These are phyloP conservation scores for Knipowitschia caucasica DNA, from an alignment of 2,797 vertebrate genomes.

Conservation along the genomic window DNA sequence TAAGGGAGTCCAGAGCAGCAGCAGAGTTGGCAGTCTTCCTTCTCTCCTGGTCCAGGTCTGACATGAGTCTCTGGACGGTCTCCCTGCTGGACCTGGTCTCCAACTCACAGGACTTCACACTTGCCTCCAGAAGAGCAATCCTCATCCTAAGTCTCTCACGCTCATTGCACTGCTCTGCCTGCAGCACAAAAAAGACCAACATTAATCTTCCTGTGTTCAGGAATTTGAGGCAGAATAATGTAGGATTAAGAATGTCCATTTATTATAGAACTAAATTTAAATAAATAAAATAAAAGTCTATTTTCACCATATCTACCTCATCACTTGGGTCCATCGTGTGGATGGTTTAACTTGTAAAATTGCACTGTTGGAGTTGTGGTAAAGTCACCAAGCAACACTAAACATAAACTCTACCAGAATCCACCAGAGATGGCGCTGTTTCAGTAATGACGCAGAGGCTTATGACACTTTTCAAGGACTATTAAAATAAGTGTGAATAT, in stretches of 20 bases:
- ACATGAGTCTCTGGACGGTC: conserved; percentile 82
- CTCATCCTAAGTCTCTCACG: conserved; percentile 69
- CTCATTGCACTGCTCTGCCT: conserved; percentile 73
- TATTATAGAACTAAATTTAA: background rate
- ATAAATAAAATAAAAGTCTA: background rate
- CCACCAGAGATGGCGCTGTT: conserved; percentile 38
- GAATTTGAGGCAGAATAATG: background rate
- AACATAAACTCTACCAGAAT: conserved; percentile 38
- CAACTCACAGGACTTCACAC: conserved; percentile 78
- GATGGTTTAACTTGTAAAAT: conserved; percentile 10
- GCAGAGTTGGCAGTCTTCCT: conserved; percentile 62
- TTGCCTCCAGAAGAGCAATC: conserved; percentile 77
- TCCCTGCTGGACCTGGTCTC: conserved; percentile 87
- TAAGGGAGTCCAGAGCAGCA: conserved; percentile 73
- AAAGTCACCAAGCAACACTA: conserved; percentile 60
- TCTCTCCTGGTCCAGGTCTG: conserved; percentile 80
- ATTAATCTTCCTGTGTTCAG: background rate
- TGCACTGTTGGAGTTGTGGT: conserved; percentile 26
- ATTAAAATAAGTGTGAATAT: background rate
- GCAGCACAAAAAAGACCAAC: background rate
- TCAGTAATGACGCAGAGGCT: too few relatives aligned
- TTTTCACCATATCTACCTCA: conserved; percentile 37
- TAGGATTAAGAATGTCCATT: background rate
- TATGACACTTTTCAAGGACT: background rate
- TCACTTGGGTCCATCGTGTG: conserved; percentile 32